These are phyloP conservation scores for Thecophora atra DNA, from an alignment of 2,888 invertebrate species.

Conservation along the genomic window DNA sequence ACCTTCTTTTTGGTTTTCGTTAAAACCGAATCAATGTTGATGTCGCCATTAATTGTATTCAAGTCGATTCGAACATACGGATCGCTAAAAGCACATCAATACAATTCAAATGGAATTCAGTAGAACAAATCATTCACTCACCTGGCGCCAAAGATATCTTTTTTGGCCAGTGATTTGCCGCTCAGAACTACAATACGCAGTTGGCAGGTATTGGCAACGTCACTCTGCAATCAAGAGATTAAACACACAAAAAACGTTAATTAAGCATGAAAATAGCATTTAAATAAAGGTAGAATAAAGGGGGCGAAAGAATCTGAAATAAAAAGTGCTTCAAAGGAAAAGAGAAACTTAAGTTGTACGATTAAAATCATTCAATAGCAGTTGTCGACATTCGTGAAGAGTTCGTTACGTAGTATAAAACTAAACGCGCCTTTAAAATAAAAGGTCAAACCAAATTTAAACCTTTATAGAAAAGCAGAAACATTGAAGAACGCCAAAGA, in stretches of 20 bases:
- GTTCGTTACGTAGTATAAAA: no score
- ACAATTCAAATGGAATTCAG: background rate
- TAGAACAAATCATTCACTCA: constrained; percentile 59
- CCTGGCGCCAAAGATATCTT: constrained; percentile 99
- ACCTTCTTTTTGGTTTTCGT: constrained; percentile 98
- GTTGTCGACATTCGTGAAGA: background rate
- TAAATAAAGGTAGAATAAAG: no score
- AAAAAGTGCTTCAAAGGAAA: background rate
- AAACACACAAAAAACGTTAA: no score
- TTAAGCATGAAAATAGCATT: no score
- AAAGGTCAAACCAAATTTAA: background rate
- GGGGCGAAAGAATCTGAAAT: background rate
- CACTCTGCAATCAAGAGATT: constrained; percentile 71
- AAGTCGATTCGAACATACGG: constrained; percentile 96
- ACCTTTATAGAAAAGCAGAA: background rate
- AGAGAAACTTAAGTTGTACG: constrained; percentile 38
- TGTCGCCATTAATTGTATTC: constrained; percentile 84
- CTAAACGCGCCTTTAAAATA: no score
- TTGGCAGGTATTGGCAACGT: constrained; percentile 79
- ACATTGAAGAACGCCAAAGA: no score
- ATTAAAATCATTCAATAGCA: constrained; percentile 33
- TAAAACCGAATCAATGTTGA: constrained; percentile 89
- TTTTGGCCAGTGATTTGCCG: constrained; percentile 93
- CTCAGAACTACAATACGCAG: constrained; percentile 86
- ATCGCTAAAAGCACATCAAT: constrained; percentile 74